Base-by-base conservation (phyloP, 2,113 vertebrate genomes). In the Psilopsiagon aymara region DNA sequence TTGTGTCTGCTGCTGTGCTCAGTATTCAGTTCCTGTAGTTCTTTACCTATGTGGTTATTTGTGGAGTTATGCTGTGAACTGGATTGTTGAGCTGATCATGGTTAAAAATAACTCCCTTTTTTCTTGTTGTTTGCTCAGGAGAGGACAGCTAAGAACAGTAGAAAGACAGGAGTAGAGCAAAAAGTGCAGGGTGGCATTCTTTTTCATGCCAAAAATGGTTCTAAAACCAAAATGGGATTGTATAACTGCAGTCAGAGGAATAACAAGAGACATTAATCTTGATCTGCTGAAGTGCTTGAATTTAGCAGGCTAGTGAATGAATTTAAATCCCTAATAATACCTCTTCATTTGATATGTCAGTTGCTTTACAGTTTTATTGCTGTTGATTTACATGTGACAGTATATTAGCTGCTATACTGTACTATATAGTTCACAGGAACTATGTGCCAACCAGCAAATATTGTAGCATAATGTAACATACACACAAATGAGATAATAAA, bases 351-450 rank as follows among this genome's bases (percentile, higher is more conserved):
- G 43, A 24, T 75, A 51, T 20, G 17, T 83, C 19, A 31, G 0
- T 60, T 88, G 14, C 21, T 77, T 94, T 86, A 43, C 39, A 37
- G 37, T 87, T 91, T 76, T 85, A 64, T 62, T 91, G 51, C 75
- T 77, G 31, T 79, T 83, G 69, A 51, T 86, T 69, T 82, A 35
- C 33, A 57, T 59, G 20, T 23, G n/a, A 13, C 8, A 81, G 24
- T 1, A 0, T 87, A 21, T 80, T 78, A 84, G 10, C 44, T 60
- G 35, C 6, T 78, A 15, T 86, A 41, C 10, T 20, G 25, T 31
- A 10, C 41, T 63, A 3, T 41, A 6, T 43, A 41, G 37, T 59
- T 43, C 69, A 84, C 33, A 81, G 28, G 64, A 55, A 86, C 60
- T 74, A n/a, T 77, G 13, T 37, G 66, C 43, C 74, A 37, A 52